These are phyloP conservation scores for Ichneumoninae sp. DNA, from an alignment of 2,888 invertebrate species.

Conservation along the genomic window DNA sequence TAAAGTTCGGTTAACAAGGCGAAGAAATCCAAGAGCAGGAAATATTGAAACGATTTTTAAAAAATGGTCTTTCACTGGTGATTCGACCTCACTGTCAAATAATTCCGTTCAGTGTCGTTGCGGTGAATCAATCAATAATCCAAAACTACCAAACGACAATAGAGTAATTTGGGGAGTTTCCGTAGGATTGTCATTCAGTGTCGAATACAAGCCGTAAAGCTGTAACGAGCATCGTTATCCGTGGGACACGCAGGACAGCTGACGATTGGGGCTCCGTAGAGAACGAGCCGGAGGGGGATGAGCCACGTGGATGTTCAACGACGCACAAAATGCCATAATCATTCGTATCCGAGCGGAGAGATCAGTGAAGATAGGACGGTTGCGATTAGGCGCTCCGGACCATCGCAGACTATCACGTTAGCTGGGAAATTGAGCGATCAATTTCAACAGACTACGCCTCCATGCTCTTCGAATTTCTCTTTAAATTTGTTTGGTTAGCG, in stretches of 20 bases:
- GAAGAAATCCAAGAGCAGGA: background rate
- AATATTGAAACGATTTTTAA: background rate
- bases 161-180: background rate
- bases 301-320: conserved; percentile 37
- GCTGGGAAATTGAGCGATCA: conserved; percentile 49
- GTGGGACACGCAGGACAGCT: conserved; percentile 20
- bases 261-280: conserved; percentile 9
- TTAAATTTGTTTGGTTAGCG: background rate
- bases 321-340: conserved; percentile 59
- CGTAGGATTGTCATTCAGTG: conserved; percentile 1
- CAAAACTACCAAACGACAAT: conserved; percentile 5
- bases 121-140: conserved; percentile 12
- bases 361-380: conserved; percentile 6
- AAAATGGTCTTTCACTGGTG: background rate
- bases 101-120: conserved; percentile 7
- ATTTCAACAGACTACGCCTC: conserved; percentile 33
- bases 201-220: conserved; percentile 1
- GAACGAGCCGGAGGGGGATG: conserved; percentile 17
- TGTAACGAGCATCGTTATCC: conserved; percentile 49
- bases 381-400: background rate
- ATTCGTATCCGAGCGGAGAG: conserved; percentile 45
- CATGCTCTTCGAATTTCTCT: conserved; percentile 29
- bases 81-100: background rate
- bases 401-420: conserved; percentile 10
- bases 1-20: background rate